Evolutionary conservation across 2,797 vertebrate species (phyloP), one percentile per base, ranked within the genome.

Genomic region (Lepidocolaptes lacrymiger): DNA sequence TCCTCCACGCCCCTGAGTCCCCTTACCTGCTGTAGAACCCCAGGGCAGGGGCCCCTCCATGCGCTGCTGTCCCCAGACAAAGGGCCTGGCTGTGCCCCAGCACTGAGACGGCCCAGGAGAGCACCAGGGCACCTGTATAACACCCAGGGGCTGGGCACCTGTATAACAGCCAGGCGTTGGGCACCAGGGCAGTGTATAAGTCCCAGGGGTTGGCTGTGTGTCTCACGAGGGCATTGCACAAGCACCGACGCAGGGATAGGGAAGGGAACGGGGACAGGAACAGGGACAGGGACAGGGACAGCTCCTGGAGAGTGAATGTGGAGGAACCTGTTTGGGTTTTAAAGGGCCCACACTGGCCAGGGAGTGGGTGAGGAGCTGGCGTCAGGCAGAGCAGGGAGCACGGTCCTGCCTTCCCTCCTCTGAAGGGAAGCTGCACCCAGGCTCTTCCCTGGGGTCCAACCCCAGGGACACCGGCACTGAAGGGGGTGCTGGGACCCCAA

Each of bases 261-360:
- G 44, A 46, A 21, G 22, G 44, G 8, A 21, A 44, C 44, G 19
- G 44, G 44, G 44, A 46, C 44, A 23, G 44, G 44, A 21, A 46
- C 44, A 23, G 44, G 44, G 21, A 49, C 76, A 22, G 73, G 41
- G 71, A 74, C 86, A n/a, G 85, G 84, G 93, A 28, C 91, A 88
- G 94, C 78, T 96, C 93, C 93, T 6, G 23, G 34, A 21, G 64
- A 90, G 87, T 96, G 96, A 97, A 97, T 97, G 97, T 3, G 3
- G 97, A 88, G 64, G 91, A 97, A 97, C 97, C 74, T 1, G 97
- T 97, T 96, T 9, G 11, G 46, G n/a, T 72, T 95, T 95, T 90
- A 94, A 96, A 96, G 71, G 68, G 44, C 85, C 68, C 36, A 18
- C 30, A 3, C 62, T 90, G 89, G 83, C 55, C 81, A 78, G 59